Evolutionary conservation across 2,888 invertebrate genomes (phyloP).

Genomic region (Plebejus anna): DNA sequence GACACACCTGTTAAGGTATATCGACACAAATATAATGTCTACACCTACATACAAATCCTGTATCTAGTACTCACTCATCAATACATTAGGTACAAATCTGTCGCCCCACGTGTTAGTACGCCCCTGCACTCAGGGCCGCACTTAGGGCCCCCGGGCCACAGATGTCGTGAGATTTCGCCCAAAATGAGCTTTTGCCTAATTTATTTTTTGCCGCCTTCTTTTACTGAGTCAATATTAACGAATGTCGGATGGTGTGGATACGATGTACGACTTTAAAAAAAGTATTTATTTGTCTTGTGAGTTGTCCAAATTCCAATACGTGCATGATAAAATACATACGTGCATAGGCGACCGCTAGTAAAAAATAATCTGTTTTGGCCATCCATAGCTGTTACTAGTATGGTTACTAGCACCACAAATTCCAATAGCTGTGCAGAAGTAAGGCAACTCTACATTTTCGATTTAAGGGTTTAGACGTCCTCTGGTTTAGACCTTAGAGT

Average conservation of each 20-base stretch:
- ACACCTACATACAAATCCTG: neutral
- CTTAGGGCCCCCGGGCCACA: slow-evolving; percentile 58
- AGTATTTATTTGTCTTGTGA: neutral
- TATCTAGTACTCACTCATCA: neutral
- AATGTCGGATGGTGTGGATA: slow-evolving; percentile 50
- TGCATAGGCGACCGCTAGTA: too few relatives aligned
- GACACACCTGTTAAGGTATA: too few relatives aligned
- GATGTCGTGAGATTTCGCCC: slow-evolving; percentile 72
- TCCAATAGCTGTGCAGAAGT: too few relatives aligned
- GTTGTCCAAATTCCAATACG: neutral
- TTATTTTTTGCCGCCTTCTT: slow-evolving; percentile 80
- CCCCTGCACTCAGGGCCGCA: slow-evolving; percentile 37
- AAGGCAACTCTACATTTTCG: too few relatives aligned
- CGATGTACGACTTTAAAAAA: slow-evolving; percentile 33
- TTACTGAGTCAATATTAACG: slow-evolving; percentile 75
- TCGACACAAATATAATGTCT: neutral
- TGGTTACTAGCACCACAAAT: too few relatives aligned
- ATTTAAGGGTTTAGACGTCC: too few relatives aligned
- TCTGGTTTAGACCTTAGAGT: too few relatives aligned
- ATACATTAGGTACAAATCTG: slow-evolving; percentile 1
- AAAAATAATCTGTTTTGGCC: too few relatives aligned
- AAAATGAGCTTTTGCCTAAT: slow-evolving; percentile 79
- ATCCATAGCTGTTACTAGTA: too few relatives aligned
- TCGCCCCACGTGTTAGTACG: slow-evolving; percentile 23
- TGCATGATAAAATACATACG: too few relatives aligned